Evolutionary conservation across 2,888 invertebrate genomes (phyloP).

Genomic region (Maniola hyperantus): DNA sequence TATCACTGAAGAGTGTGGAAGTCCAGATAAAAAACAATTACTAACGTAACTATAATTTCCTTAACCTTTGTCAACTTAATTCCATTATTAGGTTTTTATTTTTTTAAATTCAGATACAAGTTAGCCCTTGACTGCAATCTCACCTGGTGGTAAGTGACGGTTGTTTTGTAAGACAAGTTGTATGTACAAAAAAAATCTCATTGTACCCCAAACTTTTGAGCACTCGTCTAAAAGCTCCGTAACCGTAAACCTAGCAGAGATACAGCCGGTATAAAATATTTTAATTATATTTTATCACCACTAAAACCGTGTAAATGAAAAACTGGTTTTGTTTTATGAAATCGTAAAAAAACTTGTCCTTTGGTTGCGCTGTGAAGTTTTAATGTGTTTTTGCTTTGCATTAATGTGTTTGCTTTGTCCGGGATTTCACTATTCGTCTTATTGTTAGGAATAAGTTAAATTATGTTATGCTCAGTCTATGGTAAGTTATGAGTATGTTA

Average conservation of each 20-base stretch:
- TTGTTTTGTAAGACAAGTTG: too few relatives aligned
- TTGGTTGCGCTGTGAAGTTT: slow-evolving; percentile 48
- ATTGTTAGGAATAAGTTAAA: slow-evolving; percentile 1
- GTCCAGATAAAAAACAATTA: too few relatives aligned
- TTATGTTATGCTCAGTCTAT: not conserved
- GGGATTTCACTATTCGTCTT: slow-evolving; percentile 45
- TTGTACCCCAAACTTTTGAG: slow-evolving; percentile 31
- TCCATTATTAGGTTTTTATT: too few relatives aligned
- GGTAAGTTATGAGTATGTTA: not conserved
- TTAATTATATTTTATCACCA: slow-evolving; percentile 82
- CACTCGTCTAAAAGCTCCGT: slow-evolving; percentile 59
- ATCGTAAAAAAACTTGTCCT: slow-evolving; percentile 80
- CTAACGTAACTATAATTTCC: too few relatives aligned
- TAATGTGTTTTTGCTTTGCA: slow-evolving; percentile 47
- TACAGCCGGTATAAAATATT: slow-evolving; percentile 79
- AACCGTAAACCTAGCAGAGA: slow-evolving; percentile 72
- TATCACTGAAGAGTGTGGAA: too few relatives aligned
- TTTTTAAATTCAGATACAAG: too few relatives aligned
- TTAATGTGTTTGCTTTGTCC: slow-evolving; percentile 75
- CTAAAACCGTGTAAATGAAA: slow-evolving; percentile 82
- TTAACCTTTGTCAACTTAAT: too few relatives aligned
- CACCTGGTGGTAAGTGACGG: too few relatives aligned
- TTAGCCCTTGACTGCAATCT: too few relatives aligned
- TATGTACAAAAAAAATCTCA: too few relatives aligned
- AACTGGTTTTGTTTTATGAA: slow-evolving; percentile 79